Evolutionary conservation across 2,888 invertebrate genomes (phyloP).

Genomic region (Vanessa cardui): DNA sequence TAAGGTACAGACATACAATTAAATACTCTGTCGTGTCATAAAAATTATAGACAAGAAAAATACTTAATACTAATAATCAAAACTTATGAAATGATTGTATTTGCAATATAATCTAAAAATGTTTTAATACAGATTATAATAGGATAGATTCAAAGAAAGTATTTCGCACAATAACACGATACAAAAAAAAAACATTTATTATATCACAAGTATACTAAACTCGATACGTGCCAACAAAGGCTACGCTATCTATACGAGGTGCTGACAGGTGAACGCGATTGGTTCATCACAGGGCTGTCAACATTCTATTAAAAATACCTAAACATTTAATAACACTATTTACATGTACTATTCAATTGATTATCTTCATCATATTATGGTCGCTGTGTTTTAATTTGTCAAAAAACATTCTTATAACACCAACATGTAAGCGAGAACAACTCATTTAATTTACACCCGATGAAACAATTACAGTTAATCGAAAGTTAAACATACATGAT

Average conservation of each 20-base stretch:
- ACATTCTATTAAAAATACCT: background rate
- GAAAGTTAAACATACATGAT: no score
- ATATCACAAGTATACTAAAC: slow-evolving; percentile 33
- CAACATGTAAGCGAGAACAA: no score
- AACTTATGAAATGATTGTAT: no score
- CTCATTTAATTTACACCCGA: no score
- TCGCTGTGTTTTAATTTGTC: no score
- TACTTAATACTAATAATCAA: no score
- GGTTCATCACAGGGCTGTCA: slow-evolving; percentile 29
- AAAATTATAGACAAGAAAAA: no score
- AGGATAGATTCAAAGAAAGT: slow-evolving; percentile 20
- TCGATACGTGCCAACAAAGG: slow-evolving; percentile 33
- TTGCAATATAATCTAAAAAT: no score
- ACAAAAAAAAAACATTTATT: slow-evolving; percentile 23
- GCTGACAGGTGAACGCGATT: slow-evolving; percentile 34
- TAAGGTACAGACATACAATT: no score
- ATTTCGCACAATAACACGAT: slow-evolving; percentile 22
- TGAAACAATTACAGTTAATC: no score
- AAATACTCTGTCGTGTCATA: no score
- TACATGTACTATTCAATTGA: background rate
- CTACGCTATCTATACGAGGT: slow-evolving; percentile 28
- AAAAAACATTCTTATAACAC: no score
- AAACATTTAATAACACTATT: background rate
- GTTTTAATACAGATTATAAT: background rate
- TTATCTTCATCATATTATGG: background rate